Percentiles rank a stretch among this genome's conserved stretches.
These are phyloP conservation scores for Peromyscus attwateri DNA, from an alignment of 2,797 vertebrate species.

Conservation along the genomic window DNA sequence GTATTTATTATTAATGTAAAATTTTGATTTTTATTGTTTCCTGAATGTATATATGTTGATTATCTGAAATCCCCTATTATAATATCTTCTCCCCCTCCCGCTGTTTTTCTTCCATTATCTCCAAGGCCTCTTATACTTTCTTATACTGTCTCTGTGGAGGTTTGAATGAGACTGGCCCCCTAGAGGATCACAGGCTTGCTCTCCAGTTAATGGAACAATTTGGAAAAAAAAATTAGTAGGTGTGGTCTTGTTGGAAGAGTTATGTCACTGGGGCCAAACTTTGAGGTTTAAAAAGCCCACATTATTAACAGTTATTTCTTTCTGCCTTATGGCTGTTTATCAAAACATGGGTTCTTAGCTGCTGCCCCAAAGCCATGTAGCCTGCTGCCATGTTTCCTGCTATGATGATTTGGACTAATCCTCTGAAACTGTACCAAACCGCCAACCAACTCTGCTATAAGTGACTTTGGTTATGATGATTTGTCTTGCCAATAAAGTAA, in stretches of 20 bases:
- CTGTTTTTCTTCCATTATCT: not conserved
- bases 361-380: no score
- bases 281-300: not conserved
- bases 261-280: not conserved
- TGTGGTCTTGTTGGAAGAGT: not conserved
- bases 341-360: not conserved
- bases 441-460: not conserved
- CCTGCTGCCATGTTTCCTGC: no score
- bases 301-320: not conserved
- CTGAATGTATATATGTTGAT: not conserved
- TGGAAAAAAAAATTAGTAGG: not conserved
- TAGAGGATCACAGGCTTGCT: no score
- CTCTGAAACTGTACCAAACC: not conserved
- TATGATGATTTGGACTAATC: no score
- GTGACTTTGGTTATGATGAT: not conserved
- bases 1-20: not conserved
- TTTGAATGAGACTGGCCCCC: not conserved
- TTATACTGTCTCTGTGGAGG: not conserved
- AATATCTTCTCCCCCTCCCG: not conserved
- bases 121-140: not conserved
- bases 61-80: no score
- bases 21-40: not conserved
- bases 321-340: not conserved
- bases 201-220: not conserved
- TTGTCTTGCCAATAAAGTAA: not conserved